Evolutionary conservation across 1,140 invertebrate species (phyloP).

Genomic region (Stegodyphus dumicola): DNA sequence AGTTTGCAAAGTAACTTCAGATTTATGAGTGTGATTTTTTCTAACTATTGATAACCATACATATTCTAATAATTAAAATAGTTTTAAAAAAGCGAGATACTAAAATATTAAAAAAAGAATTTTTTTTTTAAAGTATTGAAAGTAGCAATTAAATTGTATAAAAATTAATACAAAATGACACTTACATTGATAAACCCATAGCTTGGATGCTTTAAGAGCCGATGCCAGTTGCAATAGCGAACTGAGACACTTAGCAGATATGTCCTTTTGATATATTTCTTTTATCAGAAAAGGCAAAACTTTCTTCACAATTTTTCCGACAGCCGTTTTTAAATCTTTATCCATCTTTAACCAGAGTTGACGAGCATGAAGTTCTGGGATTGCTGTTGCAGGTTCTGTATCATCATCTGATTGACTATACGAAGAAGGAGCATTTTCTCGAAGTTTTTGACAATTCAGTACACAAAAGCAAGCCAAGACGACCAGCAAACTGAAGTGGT

Average conservation of each 20-base stretch:
- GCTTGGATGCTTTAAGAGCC: conserved; percentile 24
- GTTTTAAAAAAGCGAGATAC: too few species aligned
- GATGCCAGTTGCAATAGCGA: not conserved
- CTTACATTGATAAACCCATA: conserved; percentile 51
- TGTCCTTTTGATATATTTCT: conserved; percentile 42
- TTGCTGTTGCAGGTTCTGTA: not conserved
- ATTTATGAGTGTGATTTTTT: too few species aligned
- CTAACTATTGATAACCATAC: too few species aligned
- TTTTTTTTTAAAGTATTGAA: too few species aligned
- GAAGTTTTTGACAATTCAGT: not conserved
- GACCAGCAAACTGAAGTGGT: not conserved
- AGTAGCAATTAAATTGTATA: not conserved
- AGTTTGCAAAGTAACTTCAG: too few species aligned
- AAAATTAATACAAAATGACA: not conserved
- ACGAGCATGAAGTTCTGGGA: not conserved
- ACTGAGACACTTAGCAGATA: conserved; percentile 7
- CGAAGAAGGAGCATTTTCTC: not conserved
- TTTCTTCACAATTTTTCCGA: conserved; percentile 25
- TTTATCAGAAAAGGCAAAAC: conserved; percentile 29
- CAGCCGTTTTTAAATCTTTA: conserved; percentile 2
- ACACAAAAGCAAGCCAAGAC: not conserved
- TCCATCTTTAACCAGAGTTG: conserved; percentile 16
- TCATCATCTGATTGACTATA: not conserved
- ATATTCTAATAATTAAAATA: too few species aligned
- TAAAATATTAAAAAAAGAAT: too few species aligned